Percentiles rank a stretch among this genome's conserved stretches.
These are phyloP conservation scores for Thyatira batis DNA, from an alignment of 2,888 invertebrate genomes.

Conservation along the genomic window DNA sequence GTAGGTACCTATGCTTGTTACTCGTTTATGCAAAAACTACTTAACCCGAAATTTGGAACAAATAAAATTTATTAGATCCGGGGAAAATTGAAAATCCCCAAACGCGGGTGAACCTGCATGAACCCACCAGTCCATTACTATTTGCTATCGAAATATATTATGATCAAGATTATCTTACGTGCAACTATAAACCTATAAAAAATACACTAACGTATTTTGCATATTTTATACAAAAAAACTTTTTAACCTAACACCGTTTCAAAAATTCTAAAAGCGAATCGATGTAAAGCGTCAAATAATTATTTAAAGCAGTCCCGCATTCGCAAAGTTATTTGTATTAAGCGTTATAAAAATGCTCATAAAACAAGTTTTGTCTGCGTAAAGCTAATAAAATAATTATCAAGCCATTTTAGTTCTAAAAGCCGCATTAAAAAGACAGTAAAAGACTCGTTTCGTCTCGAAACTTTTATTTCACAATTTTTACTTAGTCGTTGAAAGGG, in stretches of 20 bases:
- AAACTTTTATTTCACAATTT: slow-evolving; percentile 7
- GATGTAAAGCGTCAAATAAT: background rate
- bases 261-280: background rate
- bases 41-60: too few relatives aligned
- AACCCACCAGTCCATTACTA: too few relatives aligned
- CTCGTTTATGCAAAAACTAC: too few relatives aligned
- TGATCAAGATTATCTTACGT: too few relatives aligned
- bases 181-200: too few relatives aligned
- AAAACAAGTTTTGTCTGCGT: slow-evolving; percentile 10
- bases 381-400: slow-evolving; percentile 16
- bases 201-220: background rate
- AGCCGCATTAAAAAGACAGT: slow-evolving; percentile 8
- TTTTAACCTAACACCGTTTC: background rate
- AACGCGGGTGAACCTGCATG: too few relatives aligned
- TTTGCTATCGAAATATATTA: too few relatives aligned
- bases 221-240: background rate
- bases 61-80: too few relatives aligned
- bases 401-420: slow-evolving; percentile 6
- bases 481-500: background rate
- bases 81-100: too few relatives aligned
- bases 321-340: background rate
- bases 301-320: background rate
- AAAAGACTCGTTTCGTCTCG: slow-evolving; percentile 6
- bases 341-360: slow-evolving; percentile 3
- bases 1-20: too few relatives aligned